Percentiles rank a stretch among this genome's conserved stretches.
These are phyloP conservation scores for Callithrix jacchus DNA, from an alignment of 2,113 vertebrate genomes.

Conservation along the genomic window DNA sequence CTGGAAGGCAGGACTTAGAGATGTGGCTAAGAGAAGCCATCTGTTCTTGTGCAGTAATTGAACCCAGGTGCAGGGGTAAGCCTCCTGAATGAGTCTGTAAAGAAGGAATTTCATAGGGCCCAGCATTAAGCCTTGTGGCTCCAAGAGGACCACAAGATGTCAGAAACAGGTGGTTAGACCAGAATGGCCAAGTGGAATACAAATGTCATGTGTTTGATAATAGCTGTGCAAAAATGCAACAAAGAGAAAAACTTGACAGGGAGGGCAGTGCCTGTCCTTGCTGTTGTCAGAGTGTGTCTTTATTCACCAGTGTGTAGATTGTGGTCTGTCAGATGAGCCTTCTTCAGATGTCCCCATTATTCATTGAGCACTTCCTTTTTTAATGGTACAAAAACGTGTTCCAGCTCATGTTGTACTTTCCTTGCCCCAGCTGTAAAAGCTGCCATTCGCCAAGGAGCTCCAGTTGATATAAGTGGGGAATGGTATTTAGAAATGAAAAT, in stretches of 20 bases:
- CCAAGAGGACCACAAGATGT: neutral
- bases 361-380: neutral
- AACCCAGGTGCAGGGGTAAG: neutral
- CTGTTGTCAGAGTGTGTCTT: neutral
- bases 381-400: neutral
- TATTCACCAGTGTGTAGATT: neutral
- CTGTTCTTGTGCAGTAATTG: neutral
- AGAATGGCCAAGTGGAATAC: neutral
- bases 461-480: neutral
- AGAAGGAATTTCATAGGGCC: neutral
- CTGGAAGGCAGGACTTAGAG: neutral
- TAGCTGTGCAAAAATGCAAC: neutral
- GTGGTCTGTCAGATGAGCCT: neutral
- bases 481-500: neutral
- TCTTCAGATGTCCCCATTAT: neutral
- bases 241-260: neutral
- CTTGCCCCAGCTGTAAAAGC: neutral
- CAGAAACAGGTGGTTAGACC: conserved; percentile 12
- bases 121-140: neutral
- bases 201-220: neutral
- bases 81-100: neutral
- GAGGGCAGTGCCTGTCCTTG: neutral
- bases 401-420: neutral
- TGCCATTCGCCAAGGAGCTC: neutral
- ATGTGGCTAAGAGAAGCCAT: conserved; percentile 37